These are phyloP conservation scores for Campoplex nolae DNA, from an alignment of 2,888 invertebrate species.

Conservation along the genomic window DNA sequence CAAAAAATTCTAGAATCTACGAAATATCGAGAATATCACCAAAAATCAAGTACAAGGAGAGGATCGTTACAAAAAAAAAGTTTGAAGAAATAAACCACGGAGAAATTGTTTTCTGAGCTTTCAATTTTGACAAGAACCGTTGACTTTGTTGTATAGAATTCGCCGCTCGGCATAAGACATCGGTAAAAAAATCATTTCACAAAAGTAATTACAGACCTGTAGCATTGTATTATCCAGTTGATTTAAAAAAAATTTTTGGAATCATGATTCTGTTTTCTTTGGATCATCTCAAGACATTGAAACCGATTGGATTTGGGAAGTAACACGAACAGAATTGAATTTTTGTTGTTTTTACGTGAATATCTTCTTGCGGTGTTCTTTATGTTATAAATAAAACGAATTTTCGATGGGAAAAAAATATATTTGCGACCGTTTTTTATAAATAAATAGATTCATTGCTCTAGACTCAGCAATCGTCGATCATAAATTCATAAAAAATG, in stretches of 20 bases:
- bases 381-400: neutral
- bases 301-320: no score
- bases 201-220: no score
- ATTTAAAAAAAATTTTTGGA: no score
- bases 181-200: no score
- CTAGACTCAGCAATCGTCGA: neutral
- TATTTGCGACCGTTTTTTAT: neutral
- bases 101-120: neutral
- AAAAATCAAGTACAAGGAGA: no score
- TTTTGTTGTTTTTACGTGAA: no score
- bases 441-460: conserved; percentile 1
- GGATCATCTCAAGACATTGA: no score
- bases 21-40: no score
- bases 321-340: no score
- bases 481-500: neutral
- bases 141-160: conserved; percentile 88
- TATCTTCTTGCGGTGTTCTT: neutral
- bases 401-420: neutral
- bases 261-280: no score
- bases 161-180: conserved; percentile 92
- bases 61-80: neutral
- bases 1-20: no score
- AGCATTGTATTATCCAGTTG: no score
- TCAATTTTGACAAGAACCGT: neutral
- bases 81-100: neutral